phyloP scores from a whole-genome alignment of 2,113 vertebrate genomes.

The Sander vitreus region DNA sequence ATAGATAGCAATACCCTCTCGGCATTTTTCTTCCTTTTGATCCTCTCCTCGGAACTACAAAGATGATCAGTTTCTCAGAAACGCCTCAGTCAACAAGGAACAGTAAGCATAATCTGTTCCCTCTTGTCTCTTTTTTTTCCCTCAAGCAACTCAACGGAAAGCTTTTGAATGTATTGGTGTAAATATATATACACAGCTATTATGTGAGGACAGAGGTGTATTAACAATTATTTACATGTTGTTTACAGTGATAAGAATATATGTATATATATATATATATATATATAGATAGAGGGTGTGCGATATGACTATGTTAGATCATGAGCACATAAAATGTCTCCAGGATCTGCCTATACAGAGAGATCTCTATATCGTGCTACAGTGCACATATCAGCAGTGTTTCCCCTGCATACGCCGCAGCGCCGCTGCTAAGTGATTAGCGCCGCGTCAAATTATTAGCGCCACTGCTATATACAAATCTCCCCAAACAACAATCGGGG shows the following conservation, averaged over 20 bases:
- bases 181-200: slow-evolving; percentile 19
- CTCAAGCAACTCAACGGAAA: slow-evolving; percentile 32
- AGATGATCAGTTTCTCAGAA: slow-evolving; percentile 69
- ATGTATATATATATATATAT: too few relatives aligned
- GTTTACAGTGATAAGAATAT: not conserved
- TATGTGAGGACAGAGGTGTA: not conserved
- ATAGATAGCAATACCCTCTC: slow-evolving; percentile 58
- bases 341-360: too few relatives aligned
- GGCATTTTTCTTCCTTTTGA: slow-evolving; percentile 71
- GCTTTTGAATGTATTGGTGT: slow-evolving; percentile 18
- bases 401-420: too few relatives aligned
- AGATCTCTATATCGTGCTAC: too few relatives aligned
- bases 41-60: slow-evolving; percentile 65
- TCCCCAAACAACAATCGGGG: too few relatives aligned
- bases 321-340: too few relatives aligned
- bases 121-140: slow-evolving; percentile 51
- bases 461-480: too few relatives aligned
- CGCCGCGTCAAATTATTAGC: too few relatives aligned
- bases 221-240: not conserved
- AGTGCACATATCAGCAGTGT: too few relatives aligned
- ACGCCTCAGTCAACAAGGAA: slow-evolving; percentile 66
- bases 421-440: too few relatives aligned
- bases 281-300: too few relatives aligned
- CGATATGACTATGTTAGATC: too few relatives aligned
- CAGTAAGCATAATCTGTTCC: slow-evolving; percentile 59